Percentiles rank a stretch among this genome's conserved stretches.
Conservation (phyloP, 2,888 invertebrate species). For the Drosophila fungiperda region DNA sequence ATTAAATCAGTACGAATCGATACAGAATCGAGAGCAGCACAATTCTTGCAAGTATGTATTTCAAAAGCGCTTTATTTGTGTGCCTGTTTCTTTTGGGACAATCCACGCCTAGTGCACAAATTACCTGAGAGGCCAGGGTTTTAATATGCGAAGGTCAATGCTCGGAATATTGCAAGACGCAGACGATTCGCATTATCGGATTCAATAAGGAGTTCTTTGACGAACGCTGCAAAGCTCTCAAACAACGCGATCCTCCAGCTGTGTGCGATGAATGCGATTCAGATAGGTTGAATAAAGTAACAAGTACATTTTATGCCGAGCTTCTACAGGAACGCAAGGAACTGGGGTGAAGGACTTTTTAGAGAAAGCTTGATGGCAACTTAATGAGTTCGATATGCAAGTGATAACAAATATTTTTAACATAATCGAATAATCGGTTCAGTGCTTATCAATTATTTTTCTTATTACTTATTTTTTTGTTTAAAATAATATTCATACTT, state of each 20-base stretch:
- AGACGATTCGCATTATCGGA: not conserved
- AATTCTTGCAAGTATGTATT: not conserved
- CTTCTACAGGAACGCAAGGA: not conserved
- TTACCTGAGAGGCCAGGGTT: no score
- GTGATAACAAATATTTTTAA: not conserved
- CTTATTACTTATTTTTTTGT: not conserved
- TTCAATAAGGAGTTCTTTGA: not conserved
- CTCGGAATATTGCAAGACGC: not conserved
- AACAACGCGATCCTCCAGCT: not conserved
- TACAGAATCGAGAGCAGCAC: not conserved
- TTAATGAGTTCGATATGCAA: not conserved
- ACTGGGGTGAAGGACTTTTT: not conserved
- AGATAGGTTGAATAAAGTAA: not conserved
- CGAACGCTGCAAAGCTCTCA: not conserved
- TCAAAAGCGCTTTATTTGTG: not conserved
- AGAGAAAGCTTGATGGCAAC: not conserved
- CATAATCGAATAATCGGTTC: not conserved
- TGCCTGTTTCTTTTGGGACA: not conserved
- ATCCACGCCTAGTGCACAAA: no score
- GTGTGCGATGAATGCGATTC: not conserved
- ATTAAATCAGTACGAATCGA: not conserved
- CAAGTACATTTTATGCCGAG: not conserved
- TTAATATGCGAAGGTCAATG: not conserved
- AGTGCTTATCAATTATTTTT: not conserved
- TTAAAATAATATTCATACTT: not conserved